Base-by-base conservation (phyloP, 2,113 vertebrate genomes). In the Petroica traversi region DNA sequence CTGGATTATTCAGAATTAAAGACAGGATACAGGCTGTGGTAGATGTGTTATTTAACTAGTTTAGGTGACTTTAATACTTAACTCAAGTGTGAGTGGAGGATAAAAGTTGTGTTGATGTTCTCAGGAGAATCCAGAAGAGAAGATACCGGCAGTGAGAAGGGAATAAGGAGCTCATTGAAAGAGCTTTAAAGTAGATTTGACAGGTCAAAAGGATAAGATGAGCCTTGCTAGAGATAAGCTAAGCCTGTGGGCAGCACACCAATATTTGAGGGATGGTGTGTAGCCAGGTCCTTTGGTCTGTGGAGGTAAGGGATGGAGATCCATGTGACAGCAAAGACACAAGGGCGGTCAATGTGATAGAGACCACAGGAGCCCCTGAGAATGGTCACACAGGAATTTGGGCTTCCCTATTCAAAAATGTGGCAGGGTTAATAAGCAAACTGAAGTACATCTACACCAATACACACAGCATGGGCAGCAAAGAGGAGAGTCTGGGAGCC, bases 401-500 rank as follows among this genome's bases (percentile, higher is more conserved):
- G 36, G 14, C 13, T 90, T 61, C 18, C 55, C 20, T 24, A 9
- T 29, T 4, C 14, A 34, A 43, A 92, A 78, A 26, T 28, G 14
- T 38, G 34, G 8, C 1, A 15, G 22, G 23, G 19, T 54, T 23
- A 36, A 25, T 6, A 54, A 74, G 6, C 22, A n/a, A 48, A 19
- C 38, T 33, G n/a, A 71, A 81, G 17, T 26, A 36, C 13, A 62
- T 13, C n/a, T 41, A 40, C n/a, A 33, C 12, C 34, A 55, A 19
- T 8, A 11, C 23, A 29, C 0, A 0, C 19, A 59, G 16, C n/a
- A 36, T 12, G 12, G 31, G 49, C 23, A 63, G 14, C 25, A 68
- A 91, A 68, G 5, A 52, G 28, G 9, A 63, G 43, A n/a, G 83
- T 7, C 9, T 48, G n/a, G n/a, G 80, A 88, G 25, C 10, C 6